Base-by-base conservation (phyloP, 2,888 invertebrate species). In the Mesorhabditis sp. region DNA sequence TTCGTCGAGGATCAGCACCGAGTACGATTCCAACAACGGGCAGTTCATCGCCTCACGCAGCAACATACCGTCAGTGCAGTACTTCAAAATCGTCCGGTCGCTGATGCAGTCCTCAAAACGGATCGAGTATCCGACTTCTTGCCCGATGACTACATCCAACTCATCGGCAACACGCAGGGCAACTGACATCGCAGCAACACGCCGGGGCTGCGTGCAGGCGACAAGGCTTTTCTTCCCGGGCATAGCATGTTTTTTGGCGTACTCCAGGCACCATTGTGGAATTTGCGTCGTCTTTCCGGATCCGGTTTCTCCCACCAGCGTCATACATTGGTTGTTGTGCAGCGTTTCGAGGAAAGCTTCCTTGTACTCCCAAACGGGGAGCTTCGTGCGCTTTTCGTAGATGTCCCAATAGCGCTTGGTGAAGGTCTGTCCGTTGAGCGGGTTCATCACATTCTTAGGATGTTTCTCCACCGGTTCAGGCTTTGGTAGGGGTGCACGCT, bases 111-210 rank as follows among this genome's bases (percentile, higher is more conserved):
- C 97, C 87, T 98, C 98, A 86, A 98, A 98, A 90, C 98, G 92
- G 86, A 98, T 98, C 86, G 94, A 93, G 86, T 95, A 95, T 72
- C 95, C 95, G 42, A 95, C 94, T 88, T 95, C 93, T 85, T 93
- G 91, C 0, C 91, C 91, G 5, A 99, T 87, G 5, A 91, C 91
- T 0, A 97, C 96, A 86, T 98, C 98, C 97, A 99, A 96, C 88
- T 99, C 98, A 86, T 99, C 97, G 0, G 97, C 94, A 0, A 98
- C 98, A 86, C 98, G 90, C 86, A 97, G 95, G 0, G 98, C 97
- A 0, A 99, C 98, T 0, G 95, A 95, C 97, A 99, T 99, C 5
- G 98, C 98, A 0, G 98, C 98, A 68, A 99, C 98, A 89, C 98
- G 89, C 78, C 97, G 90, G 0, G 94, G 96, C 86, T 95, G 95